Percentiles rank a stretch among this genome's conserved stretches.
These are phyloP conservation scores for Myotis findleyi DNA, from an alignment of 2,797 vertebrate genomes.

Conservation along the genomic window DNA sequence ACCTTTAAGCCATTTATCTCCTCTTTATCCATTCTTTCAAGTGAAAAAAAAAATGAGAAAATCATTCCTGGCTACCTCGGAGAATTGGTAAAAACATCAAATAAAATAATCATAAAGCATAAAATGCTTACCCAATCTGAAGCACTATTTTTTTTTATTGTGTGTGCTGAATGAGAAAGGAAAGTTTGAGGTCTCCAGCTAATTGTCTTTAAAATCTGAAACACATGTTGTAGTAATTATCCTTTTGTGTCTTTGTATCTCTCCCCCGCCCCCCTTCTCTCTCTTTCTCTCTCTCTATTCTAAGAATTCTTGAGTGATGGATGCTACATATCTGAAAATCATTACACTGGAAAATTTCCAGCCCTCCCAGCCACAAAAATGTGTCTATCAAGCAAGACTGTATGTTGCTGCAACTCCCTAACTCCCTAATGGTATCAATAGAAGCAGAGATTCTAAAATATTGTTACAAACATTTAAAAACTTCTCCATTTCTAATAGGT, in stretches of 20 bases:
- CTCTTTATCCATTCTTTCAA: conserved; percentile 41
- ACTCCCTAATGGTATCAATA: conserved; percentile 24
- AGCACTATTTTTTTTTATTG: conserved; percentile 54
- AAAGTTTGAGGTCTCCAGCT: conserved; percentile 64
- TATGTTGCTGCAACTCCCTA: not conserved
- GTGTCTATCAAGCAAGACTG: conserved; percentile 37
- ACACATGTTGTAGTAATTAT: conserved; percentile 68
- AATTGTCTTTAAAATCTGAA: conserved; percentile 75
- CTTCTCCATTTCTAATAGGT: conserved; percentile 46
- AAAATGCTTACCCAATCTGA: conserved; percentile 54
- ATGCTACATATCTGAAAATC: conserved; percentile 64
- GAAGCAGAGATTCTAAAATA: not conserved
- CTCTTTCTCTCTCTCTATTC: not conserved
- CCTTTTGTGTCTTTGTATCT: conserved; percentile 46
- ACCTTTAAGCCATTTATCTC: not conserved
- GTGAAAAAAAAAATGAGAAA: conserved; percentile 8
- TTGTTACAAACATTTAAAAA: conserved; percentile 17
- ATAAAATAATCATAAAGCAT: conserved; percentile 57
- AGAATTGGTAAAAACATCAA: conserved; percentile 48
- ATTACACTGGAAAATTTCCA: conserved; percentile 69
- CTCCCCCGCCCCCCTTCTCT: not conserved
- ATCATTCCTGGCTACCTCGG: conserved; percentile 28
- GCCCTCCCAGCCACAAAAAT: conserved; percentile 68
- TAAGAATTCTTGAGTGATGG: conserved; percentile 64
- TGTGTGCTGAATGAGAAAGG: conserved; percentile 59